phyloP scores from a whole-genome alignment of 2,113 vertebrate species.

The Accipiter virgatus region DNA sequence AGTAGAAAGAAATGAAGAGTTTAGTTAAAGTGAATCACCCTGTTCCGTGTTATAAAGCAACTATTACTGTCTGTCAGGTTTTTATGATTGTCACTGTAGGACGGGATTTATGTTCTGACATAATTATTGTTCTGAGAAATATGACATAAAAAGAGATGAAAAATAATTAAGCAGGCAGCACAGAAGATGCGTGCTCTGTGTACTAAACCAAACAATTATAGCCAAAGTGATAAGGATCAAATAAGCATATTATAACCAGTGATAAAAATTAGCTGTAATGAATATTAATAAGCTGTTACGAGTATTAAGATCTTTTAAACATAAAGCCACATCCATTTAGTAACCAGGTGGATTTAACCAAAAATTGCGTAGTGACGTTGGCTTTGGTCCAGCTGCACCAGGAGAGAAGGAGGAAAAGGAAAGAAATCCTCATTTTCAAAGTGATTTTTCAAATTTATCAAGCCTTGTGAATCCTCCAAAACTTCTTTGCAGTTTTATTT shows the following conservation, averaged over 20 bases:
- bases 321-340: not conserved
- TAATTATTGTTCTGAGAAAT: not conserved
- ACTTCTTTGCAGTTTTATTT: not conserved
- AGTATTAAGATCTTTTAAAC: not conserved
- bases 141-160: not conserved
- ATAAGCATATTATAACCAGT: not conserved
- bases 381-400: not conserved
- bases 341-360: not conserved
- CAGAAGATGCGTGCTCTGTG: not conserved
- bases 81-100: not conserved
- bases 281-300: not conserved
- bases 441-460: not conserved
- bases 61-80: not conserved
- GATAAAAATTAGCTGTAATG: not conserved
- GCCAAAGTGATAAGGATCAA: not conserved
- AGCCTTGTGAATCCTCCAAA: not conserved
- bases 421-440: not conserved
- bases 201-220: not conserved
- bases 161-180: slow-evolving; percentile 1
- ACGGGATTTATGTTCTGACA: not conserved
- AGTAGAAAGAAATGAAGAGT: not conserved
- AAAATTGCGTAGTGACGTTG: not conserved
- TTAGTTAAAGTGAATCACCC: not conserved
- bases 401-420: not conserved
- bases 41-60: not conserved